A percentile compares a stretch with the other conserved stretches of the same genome.
These are phyloP conservation scores for Zhuqinia jingwanae DNA, from an alignment of 2,888 invertebrate species.

Conservation along the genomic window DNA sequence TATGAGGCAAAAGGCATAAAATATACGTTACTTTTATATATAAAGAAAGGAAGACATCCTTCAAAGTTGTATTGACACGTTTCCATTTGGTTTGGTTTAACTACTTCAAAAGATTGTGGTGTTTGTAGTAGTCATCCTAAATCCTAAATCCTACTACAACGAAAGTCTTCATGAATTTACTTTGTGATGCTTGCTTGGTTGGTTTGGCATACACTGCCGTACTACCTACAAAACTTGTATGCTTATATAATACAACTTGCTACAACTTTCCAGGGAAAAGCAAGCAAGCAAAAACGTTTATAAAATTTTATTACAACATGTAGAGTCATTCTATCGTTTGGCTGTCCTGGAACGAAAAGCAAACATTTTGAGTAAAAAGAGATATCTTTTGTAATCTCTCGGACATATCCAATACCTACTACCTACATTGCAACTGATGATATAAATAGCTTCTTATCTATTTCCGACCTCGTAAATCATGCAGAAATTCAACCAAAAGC, in stretches of 20 bases:
- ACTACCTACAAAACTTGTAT: not conserved
- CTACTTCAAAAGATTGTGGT: not conserved
- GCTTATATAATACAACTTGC: too few species aligned
- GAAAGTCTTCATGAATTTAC: not conserved
- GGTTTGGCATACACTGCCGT: not conserved
- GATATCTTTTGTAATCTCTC: slow-evolving; percentile 38
- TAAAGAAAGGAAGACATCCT: slow-evolving; percentile 39
- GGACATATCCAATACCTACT: slow-evolving; percentile 3
- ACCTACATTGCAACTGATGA: too few species aligned
- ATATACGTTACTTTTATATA: too few species aligned
- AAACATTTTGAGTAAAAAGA: slow-evolving; percentile 34
- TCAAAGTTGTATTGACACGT: slow-evolving; percentile 35
- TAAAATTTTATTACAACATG: slow-evolving; percentile 43
- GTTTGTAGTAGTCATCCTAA: not conserved
- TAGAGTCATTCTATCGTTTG: slow-evolving; percentile 10
- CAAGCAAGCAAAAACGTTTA: slow-evolving; percentile 12
- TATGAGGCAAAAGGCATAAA: too few species aligned
- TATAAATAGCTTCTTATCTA: slow-evolving; percentile 30
- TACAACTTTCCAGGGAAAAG: slow-evolving; percentile 1
- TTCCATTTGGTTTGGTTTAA: slow-evolving; percentile 8
- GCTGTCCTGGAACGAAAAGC: slow-evolving; percentile 56
- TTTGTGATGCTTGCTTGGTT: not conserved
- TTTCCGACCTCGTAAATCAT: slow-evolving; percentile 49
- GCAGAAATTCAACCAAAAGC: slow-evolving; percentile 33
- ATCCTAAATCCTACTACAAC: too few species aligned